Evolutionary conservation across 2,797 vertebrate species (phyloP), one percentile per base, ranked within the genome.

Genomic region (Hephaestus fuliginosus): DNA sequence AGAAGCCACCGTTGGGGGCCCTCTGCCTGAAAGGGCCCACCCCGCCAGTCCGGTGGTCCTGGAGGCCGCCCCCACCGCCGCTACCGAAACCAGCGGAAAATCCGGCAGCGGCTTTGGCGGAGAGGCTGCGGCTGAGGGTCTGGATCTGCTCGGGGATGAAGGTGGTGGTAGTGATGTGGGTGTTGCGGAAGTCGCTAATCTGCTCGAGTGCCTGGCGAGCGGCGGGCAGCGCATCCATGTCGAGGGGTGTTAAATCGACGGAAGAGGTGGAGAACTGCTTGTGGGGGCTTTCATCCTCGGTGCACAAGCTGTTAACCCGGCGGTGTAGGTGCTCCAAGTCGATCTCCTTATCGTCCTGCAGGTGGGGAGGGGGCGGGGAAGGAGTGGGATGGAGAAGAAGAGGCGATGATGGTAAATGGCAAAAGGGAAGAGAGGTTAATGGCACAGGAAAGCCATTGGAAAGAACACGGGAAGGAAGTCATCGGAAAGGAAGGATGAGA

Each of bases 241-340:
- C 98, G 91, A 99, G 96, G 2, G 98, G 98, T 71, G 98, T 98
- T 96, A 99, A 95, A 95, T 99, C 98, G 95, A 99, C 98, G 82
- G 98, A 99, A 66, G 98, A 99, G 94, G 98, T 98, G 96, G 98
- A 99, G 96, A 99, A 99, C 95, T 99, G 98, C 97, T 99, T 99
- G 96, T 99, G 98, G 93, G 98, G 98, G 94, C 98, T 99, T 92
- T 99, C 98, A 22, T 99, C 98, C 36, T 99, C 98, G 89, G 98
- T 99, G 97, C 98, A 99, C 95, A 99, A 95, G 96, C 98, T 99
- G 97, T 99, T 99, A 95, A 99, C 98, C 66, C 98, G 95, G 94
- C 97, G 97, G 95, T 99, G 98, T 94, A 99, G 97, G 95, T 99
- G 98, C 92, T 99, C 98, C 96, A 99, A 95, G 95, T 99, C 98